Base-by-base conservation (phyloP, 2,888 invertebrate species). In the Phorcus lineatus region DNA sequence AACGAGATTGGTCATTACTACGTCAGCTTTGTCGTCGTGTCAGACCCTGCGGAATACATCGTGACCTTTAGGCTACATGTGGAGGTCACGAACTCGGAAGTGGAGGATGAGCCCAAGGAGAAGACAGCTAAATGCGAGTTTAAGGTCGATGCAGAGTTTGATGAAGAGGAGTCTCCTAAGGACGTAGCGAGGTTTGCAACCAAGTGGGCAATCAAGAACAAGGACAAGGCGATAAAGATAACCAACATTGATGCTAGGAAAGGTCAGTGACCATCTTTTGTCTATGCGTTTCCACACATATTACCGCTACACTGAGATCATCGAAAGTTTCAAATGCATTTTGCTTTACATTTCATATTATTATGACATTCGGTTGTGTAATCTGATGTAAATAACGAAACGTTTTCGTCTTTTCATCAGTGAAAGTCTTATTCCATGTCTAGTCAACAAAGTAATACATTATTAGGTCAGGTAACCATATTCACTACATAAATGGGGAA, bases 1-100 rank as follows among this genome's bases (percentile, higher is more conserved):
- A 31, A 24, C 40, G 74, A 76, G 7, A 81, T 80, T n/a, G 84
- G 84, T 3, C 79, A 74, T n/a, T 84, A 82, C 31, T 81, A 79
- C 13, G 19, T 84, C 31, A 28, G 24, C 1, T 77, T 84, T 53
- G 76, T 79, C 7, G 70, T 84, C 11, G n/a, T 19, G 22, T 82
- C 84, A 24, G 75, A 80, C 22, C 84, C 84, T 0, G 53, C 77
- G 2, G 81, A 81, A 22, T 84, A 82, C 74, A 47, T 24, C 7
- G 57, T 82, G 57, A 77, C 57, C 66, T 36, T n/a, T 22, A 80
- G 79, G 62, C 52, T 66, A 16, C 52, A 54, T 16, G 47, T 78
- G 16, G 53, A 52, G 16, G 70, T 82, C 9, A 74, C 62, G 55
- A 81, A 80, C 19, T 3, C 36, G 16, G 79, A 62, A 22, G 79